A percentile compares a stretch with the other conserved stretches of the same genome.
Evolutionary conservation across 64 coral and sea anemone species (phyloP).

Genomic region (Stichodactyla mertensii): DNA sequence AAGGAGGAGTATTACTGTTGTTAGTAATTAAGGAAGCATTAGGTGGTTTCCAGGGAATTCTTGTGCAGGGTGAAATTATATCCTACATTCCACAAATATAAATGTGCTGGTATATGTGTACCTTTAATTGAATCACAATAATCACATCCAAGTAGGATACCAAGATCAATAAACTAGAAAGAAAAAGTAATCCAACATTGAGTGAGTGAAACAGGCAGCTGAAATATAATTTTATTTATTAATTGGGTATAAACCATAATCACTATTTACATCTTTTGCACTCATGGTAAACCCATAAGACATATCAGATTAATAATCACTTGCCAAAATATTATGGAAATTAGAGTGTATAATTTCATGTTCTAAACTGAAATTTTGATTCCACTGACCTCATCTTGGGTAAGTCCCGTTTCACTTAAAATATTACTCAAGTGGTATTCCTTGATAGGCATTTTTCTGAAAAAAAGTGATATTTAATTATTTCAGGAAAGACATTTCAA

Average conservation of each 20-base stretch:
- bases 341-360: too few species aligned
- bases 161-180: conserved; percentile 92
- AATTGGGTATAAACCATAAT: too few species aligned
- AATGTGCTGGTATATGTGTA: not conserved
- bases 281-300: too few species aligned
- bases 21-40: too few species aligned
- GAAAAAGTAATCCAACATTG: not conserved
- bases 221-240: too few species aligned
- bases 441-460: conserved; percentile 90
- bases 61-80: too few species aligned
- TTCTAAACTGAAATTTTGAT: too few species aligned
- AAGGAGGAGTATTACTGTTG: too few species aligned
- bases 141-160: conserved; percentile 96
- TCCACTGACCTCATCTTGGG: conserved; percentile 76
- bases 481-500: not conserved
- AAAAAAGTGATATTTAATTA: not conserved
- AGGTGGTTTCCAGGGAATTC: too few species aligned
- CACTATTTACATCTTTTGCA: too few species aligned
- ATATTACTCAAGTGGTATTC: conserved; percentile 84
- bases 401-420: conserved; percentile 68
- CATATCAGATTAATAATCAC: too few species aligned
- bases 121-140: conserved; percentile 97
- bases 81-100: not conserved
- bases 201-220: not conserved
- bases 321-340: too few species aligned